Percentiles rank a stretch among this genome's conserved stretches.
These are phyloP conservation scores for Acinonyx jubatus DNA, from an alignment of 2,113 vertebrate genomes.

Conservation along the genomic window DNA sequence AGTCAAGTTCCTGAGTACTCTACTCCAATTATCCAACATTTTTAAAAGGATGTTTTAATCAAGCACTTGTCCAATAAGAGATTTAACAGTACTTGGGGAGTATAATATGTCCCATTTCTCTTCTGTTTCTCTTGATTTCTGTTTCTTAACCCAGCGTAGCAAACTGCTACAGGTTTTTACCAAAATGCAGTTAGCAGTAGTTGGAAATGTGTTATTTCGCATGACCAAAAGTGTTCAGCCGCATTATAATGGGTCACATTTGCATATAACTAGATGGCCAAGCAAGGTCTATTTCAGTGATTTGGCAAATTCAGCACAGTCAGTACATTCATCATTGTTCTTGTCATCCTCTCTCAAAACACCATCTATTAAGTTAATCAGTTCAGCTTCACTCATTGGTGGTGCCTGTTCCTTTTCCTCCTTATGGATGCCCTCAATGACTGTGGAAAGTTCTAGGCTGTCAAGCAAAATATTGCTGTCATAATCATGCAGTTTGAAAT, in stretches of 20 bases:
- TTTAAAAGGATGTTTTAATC: not conserved
- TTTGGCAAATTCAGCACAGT: not conserved
- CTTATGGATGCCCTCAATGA: not conserved
- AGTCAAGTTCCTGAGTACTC: not conserved
- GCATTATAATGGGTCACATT: not conserved
- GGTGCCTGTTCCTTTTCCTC: not conserved
- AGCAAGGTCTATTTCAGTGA: not conserved
- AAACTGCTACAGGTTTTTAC: not conserved
- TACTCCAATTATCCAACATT: not conserved
- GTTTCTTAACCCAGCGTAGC: not conserved
- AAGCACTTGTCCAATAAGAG: not conserved
- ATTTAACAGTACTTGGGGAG: not conserved
- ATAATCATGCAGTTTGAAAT: constrained; percentile 99
- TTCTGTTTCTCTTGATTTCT: not conserved
- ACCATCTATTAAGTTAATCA: not conserved
- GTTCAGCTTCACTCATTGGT: not conserved
- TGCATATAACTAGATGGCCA: not conserved
- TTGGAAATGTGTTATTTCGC: not conserved
- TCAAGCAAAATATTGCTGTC: constrained; percentile 94
- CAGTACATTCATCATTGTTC: not conserved
- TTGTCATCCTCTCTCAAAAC: not conserved
- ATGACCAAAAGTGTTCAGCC: not conserved
- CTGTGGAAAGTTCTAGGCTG: constrained; percentile 71
- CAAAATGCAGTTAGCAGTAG: not conserved
- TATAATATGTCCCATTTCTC: not conserved